Base-by-base conservation (phyloP, 2,888 invertebrate genomes). In the Leptarthrus brevirostris region DNA sequence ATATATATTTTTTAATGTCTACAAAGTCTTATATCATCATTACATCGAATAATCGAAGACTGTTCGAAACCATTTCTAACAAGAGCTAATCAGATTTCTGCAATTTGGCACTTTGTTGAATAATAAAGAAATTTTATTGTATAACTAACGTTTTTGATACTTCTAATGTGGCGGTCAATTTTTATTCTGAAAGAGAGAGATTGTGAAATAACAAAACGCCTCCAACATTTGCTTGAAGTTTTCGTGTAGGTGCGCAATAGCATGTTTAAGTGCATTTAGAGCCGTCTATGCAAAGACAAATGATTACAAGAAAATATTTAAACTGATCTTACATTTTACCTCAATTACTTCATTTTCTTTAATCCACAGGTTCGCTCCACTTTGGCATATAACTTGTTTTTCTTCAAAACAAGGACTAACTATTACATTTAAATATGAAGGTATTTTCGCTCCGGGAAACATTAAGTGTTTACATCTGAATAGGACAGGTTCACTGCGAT, bases 101-200 rank as follows among this genome's bases (percentile, higher is more conserved):
- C 86, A 86, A 58, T 85, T 82, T 53, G 84, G 83, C 75, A 88
- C 87, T 76, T 83, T 86, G 56, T 87, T 88, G 79, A 88, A 89
- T 79, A 89, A 74, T 54, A 52, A 52, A 74, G 8, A 66, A 49
- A 0, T 22, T 26, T 6, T 22, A 26, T 5, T 66, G 44, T 47
- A 22, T 34, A 18, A 36, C 26, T 82, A 92, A 93, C 81, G 92
- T 89, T 87, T 92, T 92, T 12, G 92, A 89, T 66, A 94, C 88
- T 78, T 92, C 91, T 58, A 95, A 82, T 0, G 93, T 90, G 90
- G 87, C 1, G 91, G 87, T 80, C 92, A 91, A 3, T 93, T 93
- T 74, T 88, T 87, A 12, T 88, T 87, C 79, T 89, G 87, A 81
- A 93, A 92, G 53, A 92, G 90, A 74, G 89, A 87, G 24, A 90